phyloP scores from a whole-genome alignment of 1,140 invertebrate species.

The Drosophila repleta region DNA sequence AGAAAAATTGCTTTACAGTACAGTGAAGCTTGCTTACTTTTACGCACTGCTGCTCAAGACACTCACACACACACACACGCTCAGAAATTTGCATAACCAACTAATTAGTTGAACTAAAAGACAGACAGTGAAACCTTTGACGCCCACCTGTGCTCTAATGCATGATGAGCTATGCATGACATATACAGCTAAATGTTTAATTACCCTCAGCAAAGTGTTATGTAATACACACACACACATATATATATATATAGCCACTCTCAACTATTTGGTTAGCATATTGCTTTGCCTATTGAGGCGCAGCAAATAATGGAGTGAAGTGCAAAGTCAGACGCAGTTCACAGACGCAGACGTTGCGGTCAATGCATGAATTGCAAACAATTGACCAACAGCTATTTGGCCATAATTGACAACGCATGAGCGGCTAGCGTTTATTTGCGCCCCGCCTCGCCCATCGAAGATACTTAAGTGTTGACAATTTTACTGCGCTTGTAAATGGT shows the following conservation, averaged over 20 bases:
- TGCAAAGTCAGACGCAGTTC: constrained; percentile 5
- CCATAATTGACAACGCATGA: constrained; percentile 49
- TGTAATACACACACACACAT: constrained; percentile 8
- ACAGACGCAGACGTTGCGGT: constrained; percentile 30
- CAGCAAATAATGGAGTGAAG: constrained; percentile 17
- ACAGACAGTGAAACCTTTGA: constrained; percentile 5
- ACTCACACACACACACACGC: background rate
- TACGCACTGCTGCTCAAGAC: constrained; percentile 3
- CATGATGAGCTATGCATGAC: constrained; percentile 2
- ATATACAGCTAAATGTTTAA: constrained; percentile 25
- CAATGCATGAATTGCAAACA: constrained; percentile 68
- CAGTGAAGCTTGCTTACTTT: background rate
- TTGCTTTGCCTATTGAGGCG: constrained; percentile 21
- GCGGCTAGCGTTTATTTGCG: constrained; percentile 24
- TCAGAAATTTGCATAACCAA: constrained; percentile 23
- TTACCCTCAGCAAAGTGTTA: constrained; percentile 21
- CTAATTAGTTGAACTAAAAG: background rate
- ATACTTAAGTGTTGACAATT: constrained; percentile 22
- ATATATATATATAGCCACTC: background rate
- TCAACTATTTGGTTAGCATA: constrained; percentile 2
- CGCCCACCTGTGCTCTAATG: constrained; percentile 11
- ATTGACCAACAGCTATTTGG: constrained; percentile 31
- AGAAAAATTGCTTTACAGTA: background rate
- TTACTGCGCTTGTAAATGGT: constrained; percentile 6
- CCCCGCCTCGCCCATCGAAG: background rate